Evolutionary conservation across 2,888 invertebrate species (phyloP).

Genomic region (Herminia tarsipennalis): DNA sequence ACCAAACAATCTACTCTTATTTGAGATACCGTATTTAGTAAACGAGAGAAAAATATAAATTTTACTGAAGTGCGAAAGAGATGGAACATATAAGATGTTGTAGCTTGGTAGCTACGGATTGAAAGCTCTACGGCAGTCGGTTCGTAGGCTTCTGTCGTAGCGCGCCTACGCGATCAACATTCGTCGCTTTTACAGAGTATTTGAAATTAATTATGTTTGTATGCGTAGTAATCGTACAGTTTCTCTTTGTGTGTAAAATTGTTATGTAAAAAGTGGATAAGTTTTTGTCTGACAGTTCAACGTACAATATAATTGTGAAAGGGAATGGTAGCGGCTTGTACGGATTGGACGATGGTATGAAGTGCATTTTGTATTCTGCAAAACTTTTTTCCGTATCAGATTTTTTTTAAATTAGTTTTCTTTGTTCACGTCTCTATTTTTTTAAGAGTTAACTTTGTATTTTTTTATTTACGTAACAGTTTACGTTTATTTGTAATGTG

Average conservation of each 20-base stretch:
- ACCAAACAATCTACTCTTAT: slow-evolving; percentile 67
- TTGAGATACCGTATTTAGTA: slow-evolving; percentile 61
- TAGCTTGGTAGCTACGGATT: slow-evolving; percentile 53
- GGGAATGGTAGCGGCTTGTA: slow-evolving; percentile 74
- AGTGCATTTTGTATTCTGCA: slow-evolving; percentile 26
- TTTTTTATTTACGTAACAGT: neutral
- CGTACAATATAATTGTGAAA: slow-evolving; percentile 84
- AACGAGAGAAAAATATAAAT: slow-evolving; percentile 51
- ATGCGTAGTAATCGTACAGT: slow-evolving; percentile 53
- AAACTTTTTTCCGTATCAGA: slow-evolving; percentile 3
- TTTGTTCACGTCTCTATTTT: neutral
- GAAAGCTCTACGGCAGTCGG: slow-evolving; percentile 66
- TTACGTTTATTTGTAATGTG: neutral
- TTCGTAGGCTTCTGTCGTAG: slow-evolving; percentile 68
- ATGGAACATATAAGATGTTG: slow-evolving; percentile 40
- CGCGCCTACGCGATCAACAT: slow-evolving; percentile 60
- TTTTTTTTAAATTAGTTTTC: neutral
- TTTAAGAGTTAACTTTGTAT: neutral
- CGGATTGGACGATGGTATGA: slow-evolving; percentile 76
- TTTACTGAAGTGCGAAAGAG: slow-evolving; percentile 35
- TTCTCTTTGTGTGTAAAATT: slow-evolving; percentile 54
- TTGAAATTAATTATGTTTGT: slow-evolving; percentile 51
- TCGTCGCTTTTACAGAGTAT: slow-evolving; percentile 31
- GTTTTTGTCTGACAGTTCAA: slow-evolving; percentile 72
- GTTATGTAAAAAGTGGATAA: slow-evolving; percentile 84